phyloP scores from a whole-genome alignment of 2,888 invertebrate species.

The Fragum whitleyi region DNA sequence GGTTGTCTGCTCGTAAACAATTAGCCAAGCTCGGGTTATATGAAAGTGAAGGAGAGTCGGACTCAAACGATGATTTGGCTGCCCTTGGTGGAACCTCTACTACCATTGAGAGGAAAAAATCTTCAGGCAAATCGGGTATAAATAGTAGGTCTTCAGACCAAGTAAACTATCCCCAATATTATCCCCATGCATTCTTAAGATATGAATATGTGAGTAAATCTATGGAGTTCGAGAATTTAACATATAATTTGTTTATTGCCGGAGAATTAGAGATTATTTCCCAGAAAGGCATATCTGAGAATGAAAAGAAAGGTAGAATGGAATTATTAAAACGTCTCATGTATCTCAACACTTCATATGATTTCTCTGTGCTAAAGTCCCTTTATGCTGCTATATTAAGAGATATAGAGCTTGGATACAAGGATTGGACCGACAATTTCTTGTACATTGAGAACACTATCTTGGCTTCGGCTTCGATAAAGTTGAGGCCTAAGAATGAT shows the following conservation, averaged over 20 bases:
- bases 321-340: neutral
- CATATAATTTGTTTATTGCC: neutral
- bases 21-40: no score
- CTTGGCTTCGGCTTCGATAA: neutral
- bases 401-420: neutral
- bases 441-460: no score
- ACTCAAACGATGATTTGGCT: no score
- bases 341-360: neutral
- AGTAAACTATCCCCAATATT: neutral
- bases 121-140: neutral
- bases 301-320: neutral
- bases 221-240: neutral
- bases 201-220: slow-evolving; percentile 1
- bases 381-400: neutral
- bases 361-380: neutral
- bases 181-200: neutral
- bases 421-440: neutral
- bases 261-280: slow-evolving; percentile 9
- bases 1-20: no score
- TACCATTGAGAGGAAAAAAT: neutral
- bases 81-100: neutral
- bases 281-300: neutral
- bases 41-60: no score
- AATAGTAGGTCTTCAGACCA: neutral
- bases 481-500: neutral